Evolutionary conservation across 2,888 invertebrate genomes (phyloP).

Genomic region (Scaptomyza tumidula): DNA sequence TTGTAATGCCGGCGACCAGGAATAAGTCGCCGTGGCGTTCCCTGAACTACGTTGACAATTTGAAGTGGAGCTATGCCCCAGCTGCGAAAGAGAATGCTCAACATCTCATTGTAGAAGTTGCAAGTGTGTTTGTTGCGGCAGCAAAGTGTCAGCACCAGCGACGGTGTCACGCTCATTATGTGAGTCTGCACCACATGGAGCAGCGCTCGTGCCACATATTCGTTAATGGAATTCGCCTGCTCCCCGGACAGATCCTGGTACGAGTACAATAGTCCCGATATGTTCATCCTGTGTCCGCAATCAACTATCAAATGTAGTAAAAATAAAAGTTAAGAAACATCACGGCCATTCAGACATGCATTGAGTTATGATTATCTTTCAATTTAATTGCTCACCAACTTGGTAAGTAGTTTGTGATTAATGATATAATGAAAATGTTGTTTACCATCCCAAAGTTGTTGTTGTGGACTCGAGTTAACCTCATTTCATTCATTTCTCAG

Average conservation of each 20-base stretch:
- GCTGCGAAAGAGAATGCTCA: constrained; percentile 59
- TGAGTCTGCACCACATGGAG: constrained; percentile 66
- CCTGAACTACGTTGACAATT: constrained; percentile 58
- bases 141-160: constrained; percentile 67
- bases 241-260: constrained; percentile 63
- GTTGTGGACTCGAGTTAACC: not conserved
- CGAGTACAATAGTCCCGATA: constrained; percentile 53
- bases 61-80: constrained; percentile 66
- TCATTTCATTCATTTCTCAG: no score
- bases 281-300: constrained; percentile 58
- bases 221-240: constrained; percentile 61
- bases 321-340: not conserved
- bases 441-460: not conserved
- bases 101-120: constrained; percentile 74
- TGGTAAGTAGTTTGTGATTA: not conserved
- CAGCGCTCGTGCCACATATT: constrained; percentile 66
- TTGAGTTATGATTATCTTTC: constrained; percentile 5
- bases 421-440: not conserved
- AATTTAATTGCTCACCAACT: not conserved
- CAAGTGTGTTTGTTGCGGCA: constrained; percentile 61
- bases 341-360: not conserved
- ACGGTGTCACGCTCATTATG: constrained; percentile 62
- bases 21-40: constrained; percentile 12
- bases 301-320: constrained; percentile 8
- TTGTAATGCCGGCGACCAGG: constrained; percentile 62